These are phyloP conservation scores for Euphydryas editha DNA, from an alignment of 2,888 invertebrate species.

Conservation along the genomic window DNA sequence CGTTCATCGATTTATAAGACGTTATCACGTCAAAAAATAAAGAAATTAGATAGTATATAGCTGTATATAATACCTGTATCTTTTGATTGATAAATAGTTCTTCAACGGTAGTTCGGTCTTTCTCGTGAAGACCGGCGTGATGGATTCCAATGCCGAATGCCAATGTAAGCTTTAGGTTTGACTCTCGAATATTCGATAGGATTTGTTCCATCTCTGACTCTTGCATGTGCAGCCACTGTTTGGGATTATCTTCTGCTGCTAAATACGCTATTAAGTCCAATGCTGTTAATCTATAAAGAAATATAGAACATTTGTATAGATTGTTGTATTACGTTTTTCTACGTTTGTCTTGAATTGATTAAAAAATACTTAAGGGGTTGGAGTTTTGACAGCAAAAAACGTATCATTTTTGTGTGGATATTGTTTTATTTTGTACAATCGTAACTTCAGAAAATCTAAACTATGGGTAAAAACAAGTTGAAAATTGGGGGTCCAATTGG, in stretches of 20 bases:
- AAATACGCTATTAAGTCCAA: constrained; percentile 96
- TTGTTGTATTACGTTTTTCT: not conserved
- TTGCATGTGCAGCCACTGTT: constrained; percentile 96
- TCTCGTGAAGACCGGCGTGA: constrained; percentile 98
- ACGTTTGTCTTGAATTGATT: too few relatives aligned
- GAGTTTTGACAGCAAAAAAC: too few relatives aligned
- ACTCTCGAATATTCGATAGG: constrained; percentile 89
- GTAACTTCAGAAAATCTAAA: too few relatives aligned
- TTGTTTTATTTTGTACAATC: too few relatives aligned
- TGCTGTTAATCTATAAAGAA: constrained; percentile 90
- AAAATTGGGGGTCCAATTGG: too few relatives aligned
- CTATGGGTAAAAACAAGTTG: too few relatives aligned
- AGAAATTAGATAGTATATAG: too few relatives aligned
- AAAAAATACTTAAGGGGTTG: too few relatives aligned
- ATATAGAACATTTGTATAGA: not conserved
- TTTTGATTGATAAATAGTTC: constrained; percentile 97
- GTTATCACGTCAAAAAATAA: too few relatives aligned
- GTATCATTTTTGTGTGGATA: too few relatives aligned
- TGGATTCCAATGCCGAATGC: constrained; percentile 99
- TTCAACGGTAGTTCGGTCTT: constrained; percentile 95
- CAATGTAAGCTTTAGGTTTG: constrained; percentile 95
- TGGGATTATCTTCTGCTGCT: constrained; percentile 95
- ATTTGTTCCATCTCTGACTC: constrained; percentile 94
- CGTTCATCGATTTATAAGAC: too few relatives aligned
- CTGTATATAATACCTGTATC: constrained; percentile 89